These are phyloP conservation scores for Microplitis demolitor DNA, from an alignment of 1,140 invertebrate genomes.

Conservation along the genomic window DNA sequence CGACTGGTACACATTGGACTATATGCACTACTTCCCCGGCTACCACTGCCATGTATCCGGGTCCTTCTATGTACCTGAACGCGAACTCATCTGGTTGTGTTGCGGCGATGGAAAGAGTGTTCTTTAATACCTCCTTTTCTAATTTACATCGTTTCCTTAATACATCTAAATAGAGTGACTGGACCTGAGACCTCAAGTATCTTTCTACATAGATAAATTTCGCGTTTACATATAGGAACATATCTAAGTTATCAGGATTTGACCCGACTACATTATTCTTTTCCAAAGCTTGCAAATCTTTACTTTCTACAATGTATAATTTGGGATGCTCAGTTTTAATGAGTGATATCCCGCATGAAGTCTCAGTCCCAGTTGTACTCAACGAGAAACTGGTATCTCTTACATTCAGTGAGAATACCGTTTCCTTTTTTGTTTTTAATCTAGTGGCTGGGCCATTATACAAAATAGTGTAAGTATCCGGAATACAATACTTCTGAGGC, in stretches of 20 bases:
- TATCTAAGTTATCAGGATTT: constrained; percentile 21
- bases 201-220: constrained; percentile 27
- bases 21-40: constrained; percentile 24
- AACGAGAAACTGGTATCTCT: constrained; percentile 27
- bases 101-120: too few relatives aligned
- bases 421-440: constrained; percentile 7
- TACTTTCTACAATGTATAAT: constrained; percentile 31
- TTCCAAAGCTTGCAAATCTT: neutral
- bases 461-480: constrained; percentile 16
- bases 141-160: constrained; percentile 3
- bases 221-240: constrained; percentile 28
- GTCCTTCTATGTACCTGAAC: constrained; percentile 22
- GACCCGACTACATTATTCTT: constrained; percentile 24
- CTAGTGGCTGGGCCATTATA: constrained; percentile 26
- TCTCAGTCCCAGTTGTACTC: neutral
- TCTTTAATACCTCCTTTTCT: neutral
- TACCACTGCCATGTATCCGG: constrained; percentile 24
- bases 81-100: neutral
- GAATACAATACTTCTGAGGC: constrained; percentile 9
- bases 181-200: constrained; percentile 7
- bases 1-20: constrained; percentile 23
- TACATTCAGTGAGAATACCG: constrained; percentile 22
- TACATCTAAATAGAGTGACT: constrained; percentile 16
- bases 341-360: constrained; percentile 20
- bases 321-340: constrained; percentile 33